These are phyloP conservation scores for Pipistrellus nathusii DNA, from an alignment of 2,797 vertebrate genomes.

Conservation along the genomic window DNA sequence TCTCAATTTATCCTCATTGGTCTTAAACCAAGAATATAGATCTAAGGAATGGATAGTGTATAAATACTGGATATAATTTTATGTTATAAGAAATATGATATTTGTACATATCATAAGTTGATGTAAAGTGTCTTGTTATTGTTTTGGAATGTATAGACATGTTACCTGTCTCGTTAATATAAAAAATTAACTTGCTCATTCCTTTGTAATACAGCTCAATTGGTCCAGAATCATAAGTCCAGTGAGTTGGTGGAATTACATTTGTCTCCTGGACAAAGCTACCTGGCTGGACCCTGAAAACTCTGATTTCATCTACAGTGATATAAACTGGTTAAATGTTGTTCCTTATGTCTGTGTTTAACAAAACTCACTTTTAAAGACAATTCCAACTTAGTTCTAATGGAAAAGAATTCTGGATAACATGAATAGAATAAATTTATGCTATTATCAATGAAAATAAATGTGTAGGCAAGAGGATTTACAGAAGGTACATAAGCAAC, in stretches of 20 bases:
- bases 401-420: neutral
- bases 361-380: constrained; percentile 41
- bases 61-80: neutral
- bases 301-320: neutral
- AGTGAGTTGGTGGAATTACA: neutral
- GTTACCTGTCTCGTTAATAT: neutral
- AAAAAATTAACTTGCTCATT: neutral
- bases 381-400: neutral
- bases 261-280: neutral
- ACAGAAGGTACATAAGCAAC: constrained; percentile 16
- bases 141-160: neutral
- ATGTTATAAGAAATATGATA: neutral
- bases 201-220: neutral
- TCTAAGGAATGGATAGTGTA: neutral
- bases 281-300: neutral
- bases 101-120: neutral
- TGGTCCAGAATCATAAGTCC: neutral
- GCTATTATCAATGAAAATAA: constrained; percentile 59
- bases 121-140: neutral
- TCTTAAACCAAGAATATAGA: neutral
- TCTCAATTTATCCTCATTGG: neutral
- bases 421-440: constrained; percentile 32
- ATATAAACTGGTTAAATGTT: neutral
- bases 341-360: neutral
- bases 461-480: constrained; percentile 27